Base-by-base conservation (phyloP, 2,113 vertebrate species). In the Struthidea cinerea region DNA sequence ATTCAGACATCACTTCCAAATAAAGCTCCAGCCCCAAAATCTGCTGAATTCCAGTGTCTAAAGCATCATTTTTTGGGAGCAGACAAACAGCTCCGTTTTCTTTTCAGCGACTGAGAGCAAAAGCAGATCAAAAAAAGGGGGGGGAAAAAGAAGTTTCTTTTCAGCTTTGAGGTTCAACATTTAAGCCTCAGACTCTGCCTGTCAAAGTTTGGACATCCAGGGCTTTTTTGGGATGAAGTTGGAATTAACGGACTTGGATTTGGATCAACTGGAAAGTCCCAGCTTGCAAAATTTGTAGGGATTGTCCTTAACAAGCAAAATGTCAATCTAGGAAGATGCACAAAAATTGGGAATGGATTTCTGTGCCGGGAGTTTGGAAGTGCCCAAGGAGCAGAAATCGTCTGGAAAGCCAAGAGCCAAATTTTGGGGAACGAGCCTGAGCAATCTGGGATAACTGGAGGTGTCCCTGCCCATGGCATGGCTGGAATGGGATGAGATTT, bases 311-410 rank as follows among this genome's bases (percentile, higher is more conserved):
- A 23, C 0, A 2, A 46, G 13, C 2, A 24, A 80, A 64, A 11
- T 12, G 21, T 8, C 2, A 0, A 1, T 11, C 35, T 20, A 8
- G 41, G 57, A 52, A 64, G 35, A 52, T 7, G 1, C 2, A 4
- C 6, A 18, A 42, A 27, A 39, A 28, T 0, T 11, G 13, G 26
- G 27, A 30, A 15, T 1, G 23, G 14, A 46, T 44, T 78, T 56
- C 17, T 35, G 17, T 3, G 16, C 27, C 2, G 37, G n/a, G 59
- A 63, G 32, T 24, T 15, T 57, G 39, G 15, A 24, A 18, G 6
- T 6, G 2, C 61, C 5, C 9, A 6, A 24, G 57, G 52, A 56
- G 47, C 24, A 18, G 23, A 50, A 76, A n/a, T 10, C 23, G 42
- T 50, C 56, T 7, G 65, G 63, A 55, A 87, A 50, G 3, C 17